These are phyloP conservation scores for Petromus typicus DNA, from an alignment of 2,113 vertebrate genomes.

Conservation along the genomic window DNA sequence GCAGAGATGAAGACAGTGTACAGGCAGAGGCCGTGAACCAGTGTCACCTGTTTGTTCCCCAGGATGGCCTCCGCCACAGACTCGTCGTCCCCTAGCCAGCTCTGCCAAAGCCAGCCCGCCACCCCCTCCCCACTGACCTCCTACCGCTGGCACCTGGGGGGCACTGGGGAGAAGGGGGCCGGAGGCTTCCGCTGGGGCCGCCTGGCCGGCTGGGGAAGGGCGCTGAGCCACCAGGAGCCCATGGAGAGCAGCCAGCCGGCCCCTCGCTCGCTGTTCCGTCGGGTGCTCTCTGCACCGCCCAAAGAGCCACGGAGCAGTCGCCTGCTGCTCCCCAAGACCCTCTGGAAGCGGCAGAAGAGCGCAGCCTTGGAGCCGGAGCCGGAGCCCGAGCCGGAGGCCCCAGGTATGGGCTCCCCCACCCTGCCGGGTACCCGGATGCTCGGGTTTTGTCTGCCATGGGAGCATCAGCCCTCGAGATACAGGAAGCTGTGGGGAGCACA, in stretches of 20 bases:
- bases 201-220: constrained; percentile 89
- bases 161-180: constrained; percentile 69
- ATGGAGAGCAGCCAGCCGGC: neutral
- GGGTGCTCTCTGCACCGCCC: constrained; percentile 90
- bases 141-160: constrained; percentile 85
- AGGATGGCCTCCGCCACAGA: constrained; percentile 64
- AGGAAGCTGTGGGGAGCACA: constrained; percentile 79
- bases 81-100: neutral
- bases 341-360: constrained; percentile 83
- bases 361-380: neutral
- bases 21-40: neutral
- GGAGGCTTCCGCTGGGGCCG: constrained; percentile 86
- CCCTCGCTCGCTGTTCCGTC: constrained; percentile 91
- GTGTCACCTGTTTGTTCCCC: neutral
- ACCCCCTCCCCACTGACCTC: constrained; percentile 6
- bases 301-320: constrained; percentile 77
- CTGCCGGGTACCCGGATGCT: constrained; percentile 62
- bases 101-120: neutral
- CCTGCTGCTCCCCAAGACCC: constrained; percentile 87
- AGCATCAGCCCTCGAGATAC: constrained; percentile 74
- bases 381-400: neutral
- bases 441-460: constrained; percentile 48
- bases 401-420: constrained; percentile 21
- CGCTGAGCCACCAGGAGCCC: constrained; percentile 82
- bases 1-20: neutral